Conservation (phyloP, 2,113 vertebrate genomes). For the Caracal caracal region DNA sequence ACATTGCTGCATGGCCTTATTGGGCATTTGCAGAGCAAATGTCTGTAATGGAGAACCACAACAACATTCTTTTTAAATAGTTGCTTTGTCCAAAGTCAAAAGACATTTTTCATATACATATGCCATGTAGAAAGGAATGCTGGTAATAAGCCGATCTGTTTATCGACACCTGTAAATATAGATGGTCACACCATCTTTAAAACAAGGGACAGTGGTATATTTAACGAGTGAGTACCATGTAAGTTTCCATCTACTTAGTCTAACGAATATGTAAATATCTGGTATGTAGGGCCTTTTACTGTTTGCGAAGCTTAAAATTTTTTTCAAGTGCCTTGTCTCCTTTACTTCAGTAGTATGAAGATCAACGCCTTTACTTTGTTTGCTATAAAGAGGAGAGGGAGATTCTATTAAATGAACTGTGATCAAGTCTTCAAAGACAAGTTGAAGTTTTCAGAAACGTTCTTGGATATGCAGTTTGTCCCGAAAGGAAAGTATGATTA, state of each 20-base stretch:
- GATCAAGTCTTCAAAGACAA: conserved; percentile 37
- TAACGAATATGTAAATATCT: conserved; percentile 31
- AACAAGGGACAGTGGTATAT: not conserved
- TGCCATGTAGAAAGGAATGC: not conserved
- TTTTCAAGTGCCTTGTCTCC: not conserved
- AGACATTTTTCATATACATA: not conserved
- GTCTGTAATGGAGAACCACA: not conserved
- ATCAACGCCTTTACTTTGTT: not conserved
- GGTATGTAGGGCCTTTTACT: not conserved
- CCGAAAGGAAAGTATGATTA: not conserved
- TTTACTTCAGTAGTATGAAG: conserved; percentile 41
- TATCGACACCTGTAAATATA: not conserved
- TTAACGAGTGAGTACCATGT: not conserved
- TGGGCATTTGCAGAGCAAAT: conserved; percentile 20
- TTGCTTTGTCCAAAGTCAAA: conserved; percentile 39
- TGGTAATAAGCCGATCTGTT: conserved; percentile 5
- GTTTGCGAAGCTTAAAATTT: not conserved
- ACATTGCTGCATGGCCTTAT: not conserved
- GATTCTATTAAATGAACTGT: conserved; percentile 10
- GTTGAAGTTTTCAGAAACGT: conserved; percentile 6
- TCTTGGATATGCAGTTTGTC: conserved; percentile 32
- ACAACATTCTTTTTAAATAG: conserved; percentile 25
- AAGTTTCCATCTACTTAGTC: not conserved
- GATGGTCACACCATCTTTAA: conserved; percentile 22
- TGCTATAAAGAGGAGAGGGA: not conserved